A percentile compares a stretch with the other conserved stretches of the same genome.
These are phyloP conservation scores for Cryptoprocta ferox DNA, from an alignment of 2,797 vertebrate genomes.

Conservation along the genomic window DNA sequence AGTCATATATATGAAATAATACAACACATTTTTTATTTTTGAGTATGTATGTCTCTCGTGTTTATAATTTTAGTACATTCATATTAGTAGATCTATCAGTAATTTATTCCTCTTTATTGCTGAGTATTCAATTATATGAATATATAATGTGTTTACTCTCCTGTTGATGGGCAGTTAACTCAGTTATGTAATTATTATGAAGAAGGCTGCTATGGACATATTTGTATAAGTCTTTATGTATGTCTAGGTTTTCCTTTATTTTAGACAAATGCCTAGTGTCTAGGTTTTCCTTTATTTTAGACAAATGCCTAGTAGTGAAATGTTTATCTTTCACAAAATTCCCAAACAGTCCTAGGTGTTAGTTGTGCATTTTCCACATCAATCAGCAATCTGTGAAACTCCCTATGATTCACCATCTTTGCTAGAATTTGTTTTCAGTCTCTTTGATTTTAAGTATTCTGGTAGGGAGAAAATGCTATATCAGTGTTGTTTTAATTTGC, in stretches of 20 bases:
- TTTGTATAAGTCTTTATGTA: background rate
- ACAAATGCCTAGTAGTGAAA: background rate
- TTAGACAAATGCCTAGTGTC: background rate
- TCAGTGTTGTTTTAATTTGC: background rate
- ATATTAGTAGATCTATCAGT: background rate
- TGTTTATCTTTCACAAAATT: background rate
- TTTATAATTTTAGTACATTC: background rate
- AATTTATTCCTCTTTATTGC: background rate
- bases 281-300: background rate
- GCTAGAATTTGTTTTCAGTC: background rate
- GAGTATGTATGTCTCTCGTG: too few relatives aligned
- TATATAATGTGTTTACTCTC: background rate
- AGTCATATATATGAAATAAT: background rate
- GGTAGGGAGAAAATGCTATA: background rate
- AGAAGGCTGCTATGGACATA: background rate
- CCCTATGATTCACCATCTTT: background rate
- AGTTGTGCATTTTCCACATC: background rate
- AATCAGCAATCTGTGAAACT: background rate
- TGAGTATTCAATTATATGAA: background rate
- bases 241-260: background rate
- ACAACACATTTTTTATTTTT: background rate
- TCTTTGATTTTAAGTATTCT: background rate
- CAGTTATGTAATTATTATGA: background rate
- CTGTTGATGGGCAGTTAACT: background rate
- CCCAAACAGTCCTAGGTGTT: background rate